Evolutionary conservation across 2,797 vertebrate species (phyloP).

Genomic region (Rallus crepitans): DNA sequence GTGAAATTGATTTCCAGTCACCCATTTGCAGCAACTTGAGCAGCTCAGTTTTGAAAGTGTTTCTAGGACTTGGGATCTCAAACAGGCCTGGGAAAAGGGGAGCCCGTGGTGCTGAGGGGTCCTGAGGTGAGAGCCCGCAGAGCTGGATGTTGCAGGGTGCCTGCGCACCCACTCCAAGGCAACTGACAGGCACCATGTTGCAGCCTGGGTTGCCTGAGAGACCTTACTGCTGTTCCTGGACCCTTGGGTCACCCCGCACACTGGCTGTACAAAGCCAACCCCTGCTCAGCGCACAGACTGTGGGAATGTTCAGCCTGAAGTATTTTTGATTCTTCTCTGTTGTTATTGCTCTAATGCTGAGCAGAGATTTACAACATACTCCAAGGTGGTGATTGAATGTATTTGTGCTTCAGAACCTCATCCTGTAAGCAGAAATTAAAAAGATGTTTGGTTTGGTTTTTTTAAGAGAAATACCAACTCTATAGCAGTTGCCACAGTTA

Average conservation of each 20-base stretch:
- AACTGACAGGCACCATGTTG: background rate
- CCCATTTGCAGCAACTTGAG: background rate
- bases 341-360: background rate
- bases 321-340: background rate
- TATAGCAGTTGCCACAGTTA: background rate
- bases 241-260: fast-evolving
- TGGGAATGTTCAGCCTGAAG: background rate
- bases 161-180: too few species aligned
- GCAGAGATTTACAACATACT: background rate
- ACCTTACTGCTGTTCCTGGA: background rate
- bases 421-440: constrained; percentile 18
- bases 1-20: background rate
- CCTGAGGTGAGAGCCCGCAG: fast-evolving
- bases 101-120: background rate
- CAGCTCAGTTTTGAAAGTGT: background rate
- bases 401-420: constrained; percentile 15
- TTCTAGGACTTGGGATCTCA: background rate
- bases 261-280: background rate
- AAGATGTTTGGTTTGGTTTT: background rate
- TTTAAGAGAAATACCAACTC: background rate
- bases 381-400: background rate
- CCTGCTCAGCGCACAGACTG: background rate
- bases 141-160: background rate
- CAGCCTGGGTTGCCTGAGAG: background rate
- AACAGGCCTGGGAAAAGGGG: background rate